Evolutionary conservation across 2,888 invertebrate species (phyloP), one percentile per base, ranked within the genome.

Genomic region (Osmoderma eremita): DNA sequence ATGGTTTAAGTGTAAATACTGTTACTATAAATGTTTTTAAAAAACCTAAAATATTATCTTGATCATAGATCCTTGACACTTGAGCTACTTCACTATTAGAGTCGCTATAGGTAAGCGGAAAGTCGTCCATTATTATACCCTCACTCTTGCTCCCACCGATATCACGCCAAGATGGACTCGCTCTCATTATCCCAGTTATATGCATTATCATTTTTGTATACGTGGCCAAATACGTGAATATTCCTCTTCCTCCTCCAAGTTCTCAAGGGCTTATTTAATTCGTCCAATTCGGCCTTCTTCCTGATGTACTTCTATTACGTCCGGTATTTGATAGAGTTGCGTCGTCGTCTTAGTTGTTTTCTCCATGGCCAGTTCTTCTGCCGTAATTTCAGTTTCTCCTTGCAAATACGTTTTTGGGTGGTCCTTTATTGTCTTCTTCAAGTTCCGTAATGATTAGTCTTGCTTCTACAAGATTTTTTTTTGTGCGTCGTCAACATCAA

Each of bases 251-350:
- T 75, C 45, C 63, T 69, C 71, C 70, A 73, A 15, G 72, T 71
- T 68, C 74, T 72, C 15, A 71, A 24, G 22, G 54, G 67, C 49
- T 82, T 81, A 49, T 82, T 83, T 69, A 87, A 76, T 41, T 85
- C 85, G 0, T 82, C 76, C 0, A 86, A 73, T 67, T 87, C 84
- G 0, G 83, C 81, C 72, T 87, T 87, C 0, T 86, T 79, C 38
- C 79, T 78, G 0, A 88, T 85, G 39, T 88, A 88, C 0, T 88
- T n/a, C 87, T 82, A 88, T 83, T 1, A 88, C 78, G 66, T 86
- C 85, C 0, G 88, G 88, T 0, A 86, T 80, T 68, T 75, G 42
- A 50, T 68, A 69, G 62, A 88, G 72, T 48, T 87, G 86, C 0
- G 79, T 78, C 2, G 88, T 72, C 68, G 86, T 75, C 38, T 84